Conservation (phyloP, 2,888 invertebrate species). For the Microctonus brassicae region DNA sequence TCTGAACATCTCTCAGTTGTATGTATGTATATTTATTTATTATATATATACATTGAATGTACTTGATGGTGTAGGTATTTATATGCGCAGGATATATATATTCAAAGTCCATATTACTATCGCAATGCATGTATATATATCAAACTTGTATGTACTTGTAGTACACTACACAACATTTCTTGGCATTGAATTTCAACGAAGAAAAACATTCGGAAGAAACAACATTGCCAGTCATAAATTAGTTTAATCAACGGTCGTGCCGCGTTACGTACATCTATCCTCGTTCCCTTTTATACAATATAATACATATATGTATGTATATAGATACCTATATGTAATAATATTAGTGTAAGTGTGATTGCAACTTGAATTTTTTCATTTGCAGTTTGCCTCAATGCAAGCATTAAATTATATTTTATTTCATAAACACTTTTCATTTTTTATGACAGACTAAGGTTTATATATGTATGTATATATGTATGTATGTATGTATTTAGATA, state of each 20-base stretch:
- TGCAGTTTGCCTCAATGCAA: background rate
- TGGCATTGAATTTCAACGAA: slow-evolving; percentile 40
- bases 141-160: background rate
- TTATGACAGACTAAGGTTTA: too few species aligned
- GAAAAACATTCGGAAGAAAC: slow-evolving; percentile 42
- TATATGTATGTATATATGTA: too few species aligned
- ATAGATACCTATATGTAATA: too few species aligned
- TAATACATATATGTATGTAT: slow-evolving; percentile 1
- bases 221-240: slow-evolving; percentile 40
- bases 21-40: too few species aligned
- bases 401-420: background rate
- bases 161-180: slow-evolving; percentile 9
- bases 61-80: background rate
- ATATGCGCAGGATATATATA: too few species aligned
- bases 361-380: background rate
- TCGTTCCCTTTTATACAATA: slow-evolving; percentile 12
- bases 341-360: too few species aligned
- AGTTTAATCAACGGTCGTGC: slow-evolving; percentile 45
- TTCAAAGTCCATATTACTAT: too few species aligned
- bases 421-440: background rate
- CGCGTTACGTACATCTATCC: slow-evolving; percentile 25
- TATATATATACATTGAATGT: background rate
- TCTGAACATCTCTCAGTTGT: background rate
- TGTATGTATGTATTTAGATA: too few species aligned
- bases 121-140: background rate